phyloP scores from a whole-genome alignment of 1,140 invertebrate genomes.

The Matsumurasca onukii region DNA sequence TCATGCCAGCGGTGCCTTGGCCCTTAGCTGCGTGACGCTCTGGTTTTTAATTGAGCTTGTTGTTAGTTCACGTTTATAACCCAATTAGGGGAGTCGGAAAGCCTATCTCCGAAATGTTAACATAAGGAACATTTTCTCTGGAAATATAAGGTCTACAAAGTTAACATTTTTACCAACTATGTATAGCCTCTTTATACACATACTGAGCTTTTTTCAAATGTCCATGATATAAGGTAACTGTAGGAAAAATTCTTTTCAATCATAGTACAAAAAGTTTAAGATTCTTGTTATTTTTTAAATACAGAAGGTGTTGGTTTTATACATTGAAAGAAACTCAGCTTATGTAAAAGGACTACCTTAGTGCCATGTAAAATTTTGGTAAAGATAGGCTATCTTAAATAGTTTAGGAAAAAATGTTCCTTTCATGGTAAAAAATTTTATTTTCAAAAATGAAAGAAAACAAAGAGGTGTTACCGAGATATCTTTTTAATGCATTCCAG shows the following conservation, averaged over 20 bases:
- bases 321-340: not conserved
- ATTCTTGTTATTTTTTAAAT: not conserved
- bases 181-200: too few relatives aligned
- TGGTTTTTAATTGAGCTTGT: too few relatives aligned
- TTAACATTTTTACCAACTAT: too few relatives aligned
- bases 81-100: too few relatives aligned
- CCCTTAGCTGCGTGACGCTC: too few relatives aligned
- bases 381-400: slow-evolving; percentile 1
- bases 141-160: too few relatives aligned
- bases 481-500: slow-evolving; percentile 26
- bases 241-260: not conserved
- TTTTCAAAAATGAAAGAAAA: slow-evolving; percentile 28
- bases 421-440: slow-evolving; percentile 14
- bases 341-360: not conserved
- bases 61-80: too few relatives aligned
- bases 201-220: not conserved
- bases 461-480: not conserved
- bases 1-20: too few relatives aligned
- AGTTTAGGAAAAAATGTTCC: slow-evolving; percentile 31
- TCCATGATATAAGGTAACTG: not conserved
- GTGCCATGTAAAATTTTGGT: slow-evolving; percentile 2
- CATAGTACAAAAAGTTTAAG: not conserved
- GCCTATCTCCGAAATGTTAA: too few relatives aligned
- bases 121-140: too few relatives aligned
- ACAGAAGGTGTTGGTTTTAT: not conserved